Percentiles rank a stretch among this genome's conserved stretches.
Conservation (phyloP, 2,888 invertebrate genomes). For the Trilocha varians region DNA sequence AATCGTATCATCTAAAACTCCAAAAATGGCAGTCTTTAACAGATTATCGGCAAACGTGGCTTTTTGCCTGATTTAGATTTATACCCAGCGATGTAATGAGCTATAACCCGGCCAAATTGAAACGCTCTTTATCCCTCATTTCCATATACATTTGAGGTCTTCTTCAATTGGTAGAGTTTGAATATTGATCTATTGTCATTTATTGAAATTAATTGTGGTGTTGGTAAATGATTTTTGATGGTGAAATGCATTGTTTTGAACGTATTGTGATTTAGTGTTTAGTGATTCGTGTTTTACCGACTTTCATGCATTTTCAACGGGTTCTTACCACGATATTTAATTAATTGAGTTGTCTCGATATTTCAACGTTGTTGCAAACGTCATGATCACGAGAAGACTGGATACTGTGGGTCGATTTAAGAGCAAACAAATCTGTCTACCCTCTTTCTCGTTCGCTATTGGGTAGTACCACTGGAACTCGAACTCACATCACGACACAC, state of each 20-base stretch:
- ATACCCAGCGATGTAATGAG: constrained; percentile 44
- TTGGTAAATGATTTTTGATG: neutral
- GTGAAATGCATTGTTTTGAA: neutral
- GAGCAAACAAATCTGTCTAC: no score
- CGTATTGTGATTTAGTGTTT: no score
- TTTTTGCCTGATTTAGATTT: constrained; percentile 54
- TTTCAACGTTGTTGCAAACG: no score
- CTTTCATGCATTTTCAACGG: no score
- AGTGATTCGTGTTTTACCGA: no score
- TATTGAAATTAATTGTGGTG: neutral
- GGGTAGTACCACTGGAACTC: no score
- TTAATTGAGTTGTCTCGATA: no score
- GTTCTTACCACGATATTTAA: no score
- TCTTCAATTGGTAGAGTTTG: constrained; percentile 5
- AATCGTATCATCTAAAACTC: constrained; percentile 2
- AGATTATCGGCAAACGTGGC: constrained; percentile 53
- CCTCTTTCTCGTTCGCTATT: no score
- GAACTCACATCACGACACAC: no score
- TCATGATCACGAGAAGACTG: no score
- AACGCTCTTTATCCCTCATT: constrained; percentile 12
- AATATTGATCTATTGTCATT: constrained; percentile 6
- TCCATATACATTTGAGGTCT: neutral
- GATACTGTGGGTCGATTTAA: no score
- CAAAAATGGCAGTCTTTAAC: constrained; percentile 48
- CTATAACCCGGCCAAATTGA: constrained; percentile 13